Conservation (phyloP, 2,888 invertebrate species). For the Cataglyphis albicans region DNA sequence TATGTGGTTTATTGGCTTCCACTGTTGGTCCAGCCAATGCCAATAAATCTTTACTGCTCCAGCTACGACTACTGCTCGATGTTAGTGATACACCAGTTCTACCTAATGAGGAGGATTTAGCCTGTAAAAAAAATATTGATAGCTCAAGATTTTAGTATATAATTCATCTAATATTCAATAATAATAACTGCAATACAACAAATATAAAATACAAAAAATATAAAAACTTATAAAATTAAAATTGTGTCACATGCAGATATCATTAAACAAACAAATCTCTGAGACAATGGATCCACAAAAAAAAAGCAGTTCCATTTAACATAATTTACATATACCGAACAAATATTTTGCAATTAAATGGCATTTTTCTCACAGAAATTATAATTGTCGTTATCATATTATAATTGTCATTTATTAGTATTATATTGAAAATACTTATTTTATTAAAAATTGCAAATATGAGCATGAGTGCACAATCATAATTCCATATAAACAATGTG, state of each 20-base stretch:
- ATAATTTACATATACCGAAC: background rate
- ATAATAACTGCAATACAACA: background rate
- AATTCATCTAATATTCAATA: background rate
- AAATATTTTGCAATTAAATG: background rate
- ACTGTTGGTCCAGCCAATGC: constrained; percentile 80
- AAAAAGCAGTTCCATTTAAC: background rate
- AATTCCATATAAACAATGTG: background rate
- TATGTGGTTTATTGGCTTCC: constrained; percentile 83
- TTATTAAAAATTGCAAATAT: background rate
- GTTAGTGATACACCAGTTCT: constrained; percentile 91
- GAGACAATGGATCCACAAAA: background rate
- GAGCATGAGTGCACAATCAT: background rate
- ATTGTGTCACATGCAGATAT: background rate
- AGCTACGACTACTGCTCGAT: constrained; percentile 91
- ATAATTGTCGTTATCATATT: background rate
- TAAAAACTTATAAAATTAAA: background rate
- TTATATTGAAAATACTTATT: background rate
- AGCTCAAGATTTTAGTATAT: background rate
- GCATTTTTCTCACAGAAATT: background rate
- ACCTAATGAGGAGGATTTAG: constrained; percentile 91
- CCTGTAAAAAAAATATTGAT: constrained; percentile 73
- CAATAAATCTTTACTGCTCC: constrained; percentile 93
- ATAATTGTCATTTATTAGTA: background rate
- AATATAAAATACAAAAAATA: background rate
- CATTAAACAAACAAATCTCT: background rate